A percentile compares a stretch with the other conserved stretches of the same genome.
Evolutionary conservation across 2,888 invertebrate species (phyloP).

Genomic region (Aphelenchoides bicaudatus): DNA sequence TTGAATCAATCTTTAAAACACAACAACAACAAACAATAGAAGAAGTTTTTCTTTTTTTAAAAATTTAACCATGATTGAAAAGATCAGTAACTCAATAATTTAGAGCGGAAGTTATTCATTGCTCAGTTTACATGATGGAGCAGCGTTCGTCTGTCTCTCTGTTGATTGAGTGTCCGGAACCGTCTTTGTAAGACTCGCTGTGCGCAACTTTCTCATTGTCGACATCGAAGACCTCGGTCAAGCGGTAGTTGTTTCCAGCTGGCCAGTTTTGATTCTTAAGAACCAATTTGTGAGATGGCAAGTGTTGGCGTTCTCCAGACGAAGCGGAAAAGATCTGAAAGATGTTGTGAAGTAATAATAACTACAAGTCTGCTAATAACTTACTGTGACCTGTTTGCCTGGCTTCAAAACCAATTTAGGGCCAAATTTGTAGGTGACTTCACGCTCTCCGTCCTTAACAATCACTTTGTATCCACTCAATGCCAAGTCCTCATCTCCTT

Average conservation of each 20-base stretch:
- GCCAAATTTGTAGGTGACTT: constrained; percentile 45
- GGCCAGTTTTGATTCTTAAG: constrained; percentile 53
- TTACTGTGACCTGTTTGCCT: constrained; percentile 37
- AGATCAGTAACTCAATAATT: too few species aligned
- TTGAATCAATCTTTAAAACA: too few species aligned
- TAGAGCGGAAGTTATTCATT: too few species aligned
- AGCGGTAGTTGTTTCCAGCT: constrained; percentile 45
- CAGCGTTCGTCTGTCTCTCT: constrained; percentile 50
- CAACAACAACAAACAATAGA: too few species aligned
- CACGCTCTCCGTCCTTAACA: constrained; percentile 41
- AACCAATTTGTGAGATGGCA: constrained; percentile 36
- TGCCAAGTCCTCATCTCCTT: constrained; percentile 45
- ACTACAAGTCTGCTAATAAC: too few species aligned
- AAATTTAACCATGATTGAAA: too few species aligned
- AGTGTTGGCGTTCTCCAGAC: constrained; percentile 29
- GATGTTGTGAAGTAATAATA: not conserved
- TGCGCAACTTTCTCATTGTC: constrained; percentile 43
- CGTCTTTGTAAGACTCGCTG: constrained; percentile 25
- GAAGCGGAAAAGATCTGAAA: constrained; percentile 36
- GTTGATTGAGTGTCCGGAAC: constrained; percentile 19
- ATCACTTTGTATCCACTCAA: constrained; percentile 46
- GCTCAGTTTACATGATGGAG: constrained; percentile 55
- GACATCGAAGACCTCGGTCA: constrained; percentile 38
- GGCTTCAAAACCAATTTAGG: constrained; percentile 31
- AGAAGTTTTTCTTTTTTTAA: too few species aligned